Evolutionary conservation across 2,113 vertebrate genomes (phyloP), one percentile per base, ranked within the genome.

Genomic region (Siniperca knerii): DNA sequence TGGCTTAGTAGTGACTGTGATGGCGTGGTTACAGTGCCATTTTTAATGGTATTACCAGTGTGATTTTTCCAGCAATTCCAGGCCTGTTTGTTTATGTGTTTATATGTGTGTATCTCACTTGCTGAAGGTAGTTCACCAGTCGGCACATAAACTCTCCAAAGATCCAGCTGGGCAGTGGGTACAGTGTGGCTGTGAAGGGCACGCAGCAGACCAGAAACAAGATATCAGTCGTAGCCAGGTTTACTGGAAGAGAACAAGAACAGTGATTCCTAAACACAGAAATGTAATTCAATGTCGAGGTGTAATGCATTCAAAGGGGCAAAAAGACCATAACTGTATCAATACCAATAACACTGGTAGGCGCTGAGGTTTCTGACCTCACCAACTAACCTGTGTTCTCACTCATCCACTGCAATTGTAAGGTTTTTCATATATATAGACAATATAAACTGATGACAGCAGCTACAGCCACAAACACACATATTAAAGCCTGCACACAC

Each of bases 141-240:
- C 90, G 87, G 70, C 95, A 96, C 95, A 95, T 95, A 29, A 95
- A 94, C 66, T 95, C 93, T 42, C 95, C 95, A 89, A 96, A 96
- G 37, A 96, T 84, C 95, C 95, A 96, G 90, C 95, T 95, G 29
- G 95, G 95, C 85, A 96, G 86, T 1, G 92, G 94, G 85, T 96
- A 96, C 21, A 96, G 89, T 0, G 93, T 94, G 55, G 95, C 95
- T 13, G 95, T 95, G 90, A 96, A 96, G n/a, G 95, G 95, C 11
- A 96, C 95, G 18, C 95, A 96, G 83, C 95, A 95, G 8, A 96
- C 82, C 81, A 96, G 89, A 52, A 96, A 96, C 35, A 95, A 75
- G 73, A 96, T 94, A 50, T 96, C 95, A 0, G 94, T 95, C 1
- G 90, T 87, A 3, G 95, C 95, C 80, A 96, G 86, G 64, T 95